Evolutionary conservation across 2,888 invertebrate species (phyloP), one percentile per base, ranked within the genome.

Genomic region (Danaus chrysippus): DNA sequence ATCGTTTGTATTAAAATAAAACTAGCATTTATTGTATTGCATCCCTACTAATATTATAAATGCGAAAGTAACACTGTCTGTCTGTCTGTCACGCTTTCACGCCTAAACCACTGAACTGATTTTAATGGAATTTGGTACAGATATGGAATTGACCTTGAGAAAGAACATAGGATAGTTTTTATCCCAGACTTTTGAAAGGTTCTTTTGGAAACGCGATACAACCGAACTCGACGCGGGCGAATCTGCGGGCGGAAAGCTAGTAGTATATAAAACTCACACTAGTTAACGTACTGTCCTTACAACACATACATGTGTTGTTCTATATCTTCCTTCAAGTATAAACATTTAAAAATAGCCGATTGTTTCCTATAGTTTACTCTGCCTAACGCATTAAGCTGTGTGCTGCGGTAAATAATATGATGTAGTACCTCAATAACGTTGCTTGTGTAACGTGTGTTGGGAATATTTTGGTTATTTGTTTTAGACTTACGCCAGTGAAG

Each of bases 391-490:
- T 85, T 82, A 86, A 84, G 86, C 84, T 83, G 84, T 79, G 79
- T n/a, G 79, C 77, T 73, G 79, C 79, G 80, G 84, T 87, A 86
- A 87, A 88, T 87, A 89, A 84, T 80, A 87, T 89, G 86, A 90
- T 90, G 86, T 83, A 90, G 83, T 82, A 79, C 83, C 82, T 82
- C 77, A 84, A 85, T 84, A 88, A 85, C 85, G 78, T 74, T 59
- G 76, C 77, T 76, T 72, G 77, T 76, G 81, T 79, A 82, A 80
- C 81, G 82, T 76, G 73, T 81, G 83, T 80, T 84, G 79, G 76
- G 74, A 86, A 81, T 82, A 81, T 79, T 81, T 84, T 82, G 87
- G 79, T 84, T 89, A 82, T 89, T 90, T 90, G 87, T 86, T 87
- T 87, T 78, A 83, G 75, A 70, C 75, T 77, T 73, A 76, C 74